phyloP scores from a whole-genome alignment of 2,888 invertebrate genomes.

The Fragum sueziense region DNA sequence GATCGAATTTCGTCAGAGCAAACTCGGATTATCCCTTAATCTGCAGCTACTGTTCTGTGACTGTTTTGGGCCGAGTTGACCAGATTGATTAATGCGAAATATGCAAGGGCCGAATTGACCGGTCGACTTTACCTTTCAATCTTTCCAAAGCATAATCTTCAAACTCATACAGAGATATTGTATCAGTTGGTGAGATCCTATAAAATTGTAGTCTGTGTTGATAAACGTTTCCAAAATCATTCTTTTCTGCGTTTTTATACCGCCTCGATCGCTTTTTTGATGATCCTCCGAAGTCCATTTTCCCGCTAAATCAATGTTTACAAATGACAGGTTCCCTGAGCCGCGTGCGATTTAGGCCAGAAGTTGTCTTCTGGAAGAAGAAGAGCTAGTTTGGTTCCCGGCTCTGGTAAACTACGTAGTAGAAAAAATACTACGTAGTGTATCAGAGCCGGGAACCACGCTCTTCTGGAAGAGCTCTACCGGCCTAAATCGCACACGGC shows the following conservation, averaged over 20 bases:
- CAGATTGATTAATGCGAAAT: too few relatives aligned
- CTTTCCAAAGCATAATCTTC: constrained; percentile 93
- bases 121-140: constrained; percentile 86
- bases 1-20: too few relatives aligned
- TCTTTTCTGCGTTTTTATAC: not conserved
- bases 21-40: too few relatives aligned
- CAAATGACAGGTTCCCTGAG: not conserved
- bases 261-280: constrained; percentile 1
- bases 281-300: not conserved
- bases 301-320: constrained; percentile 21
- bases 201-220: constrained; percentile 85
- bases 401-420: too few relatives aligned
- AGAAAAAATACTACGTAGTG: too few relatives aligned
- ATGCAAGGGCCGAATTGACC: too few relatives aligned
- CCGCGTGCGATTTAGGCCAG: too few relatives aligned
- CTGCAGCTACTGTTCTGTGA: too few relatives aligned
- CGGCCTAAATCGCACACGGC: not conserved
- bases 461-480: too few relatives aligned
- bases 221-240: constrained; percentile 1
- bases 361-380: too few relatives aligned
- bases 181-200: constrained; percentile 88
- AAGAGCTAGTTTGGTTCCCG: too few relatives aligned
- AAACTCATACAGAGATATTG: constrained; percentile 91
- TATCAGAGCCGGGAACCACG: not conserved
- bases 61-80: too few relatives aligned